Conservation (phyloP, 2,888 invertebrate species). For the Drosophila setosimentum region DNA sequence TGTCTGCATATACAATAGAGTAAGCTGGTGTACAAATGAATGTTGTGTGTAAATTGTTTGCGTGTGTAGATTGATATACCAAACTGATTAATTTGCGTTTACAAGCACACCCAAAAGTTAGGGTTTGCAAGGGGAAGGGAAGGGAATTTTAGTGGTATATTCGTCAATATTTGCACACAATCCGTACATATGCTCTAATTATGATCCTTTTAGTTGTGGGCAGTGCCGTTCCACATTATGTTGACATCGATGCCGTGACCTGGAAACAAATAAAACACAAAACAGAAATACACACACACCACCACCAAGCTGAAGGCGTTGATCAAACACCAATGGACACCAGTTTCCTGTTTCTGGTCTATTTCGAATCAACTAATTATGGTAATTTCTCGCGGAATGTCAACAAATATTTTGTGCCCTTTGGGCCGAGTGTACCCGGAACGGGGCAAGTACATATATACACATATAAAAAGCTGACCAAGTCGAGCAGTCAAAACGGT, state of each 20-base stretch:
- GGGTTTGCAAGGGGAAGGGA: slow-evolving; percentile 14
- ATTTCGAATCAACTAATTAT: slow-evolving; percentile 81
- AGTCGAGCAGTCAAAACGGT: slow-evolving; percentile 67
- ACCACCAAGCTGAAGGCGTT: slow-evolving; percentile 21
- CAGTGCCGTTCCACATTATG: slow-evolving; percentile 63
- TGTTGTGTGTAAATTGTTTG: slow-evolving; percentile 51
- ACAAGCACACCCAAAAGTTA: slow-evolving; percentile 32
- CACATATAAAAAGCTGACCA: slow-evolving; percentile 9
- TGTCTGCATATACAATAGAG: slow-evolving; percentile 13
- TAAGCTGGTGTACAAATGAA: slow-evolving; percentile 35
- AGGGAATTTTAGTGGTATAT: slow-evolving; percentile 20
- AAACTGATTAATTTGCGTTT: slow-evolving; percentile 77
- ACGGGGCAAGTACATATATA: not conserved
- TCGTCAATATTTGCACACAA: slow-evolving; percentile 76
- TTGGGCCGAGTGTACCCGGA: slow-evolving; percentile 13
- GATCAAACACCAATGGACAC: slow-evolving; percentile 62
- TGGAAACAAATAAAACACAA: slow-evolving; percentile 28
- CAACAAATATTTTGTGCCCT: slow-evolving; percentile 81
- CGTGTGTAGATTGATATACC: slow-evolving; percentile 70
- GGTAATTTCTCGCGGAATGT: slow-evolving; percentile 83
- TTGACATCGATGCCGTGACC: slow-evolving; percentile 66
- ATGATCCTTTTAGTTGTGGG: slow-evolving; percentile 74
- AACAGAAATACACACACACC: slow-evolving; percentile 1
- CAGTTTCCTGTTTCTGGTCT: slow-evolving; percentile 62
- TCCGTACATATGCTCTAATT: slow-evolving; percentile 83